These are phyloP conservation scores for Microplitis deprimator DNA, from an alignment of 2,888 invertebrate genomes.

Conservation along the genomic window DNA sequence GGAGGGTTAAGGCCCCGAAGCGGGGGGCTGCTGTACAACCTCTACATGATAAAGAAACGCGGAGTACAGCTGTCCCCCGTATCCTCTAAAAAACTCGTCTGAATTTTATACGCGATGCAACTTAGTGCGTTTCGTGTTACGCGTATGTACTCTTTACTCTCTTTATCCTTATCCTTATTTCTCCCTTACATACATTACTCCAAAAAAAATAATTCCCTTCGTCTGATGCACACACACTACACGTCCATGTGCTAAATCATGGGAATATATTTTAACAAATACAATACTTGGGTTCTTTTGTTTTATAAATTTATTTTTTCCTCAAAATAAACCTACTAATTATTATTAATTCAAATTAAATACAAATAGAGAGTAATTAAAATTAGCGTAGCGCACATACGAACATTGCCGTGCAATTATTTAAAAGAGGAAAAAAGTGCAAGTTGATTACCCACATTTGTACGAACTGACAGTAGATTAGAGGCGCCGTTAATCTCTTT, in stretches of 20 bases:
- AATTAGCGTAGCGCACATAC: background rate
- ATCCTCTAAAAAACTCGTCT: constrained; percentile 51
- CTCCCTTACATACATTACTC: constrained; percentile 16
- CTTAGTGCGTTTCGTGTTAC: constrained; percentile 45
- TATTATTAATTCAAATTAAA: background rate
- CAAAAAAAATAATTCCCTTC: constrained; percentile 16
- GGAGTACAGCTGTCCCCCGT: constrained; percentile 52
- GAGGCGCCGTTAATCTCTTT: constrained; percentile 21
- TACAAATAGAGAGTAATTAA: background rate
- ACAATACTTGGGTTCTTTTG: background rate
- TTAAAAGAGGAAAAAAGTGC: background rate
- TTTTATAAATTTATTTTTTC: constrained; percentile 3
- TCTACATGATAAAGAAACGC: constrained; percentile 51
- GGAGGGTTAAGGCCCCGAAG: constrained; percentile 40
- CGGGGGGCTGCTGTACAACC: constrained; percentile 37
- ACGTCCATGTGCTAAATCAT: constrained; percentile 25
- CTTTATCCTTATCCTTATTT: constrained; percentile 27
- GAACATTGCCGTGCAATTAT: constrained; percentile 3
- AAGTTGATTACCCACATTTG: constrained; percentile 19
- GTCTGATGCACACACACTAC: constrained; percentile 24
- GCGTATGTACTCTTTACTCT: constrained; percentile 51
- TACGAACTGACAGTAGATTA: constrained; percentile 20
- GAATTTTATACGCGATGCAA: constrained; percentile 50
- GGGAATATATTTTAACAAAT: constrained; percentile 19
- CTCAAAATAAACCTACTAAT: background rate